Evolutionary conservation across 2,888 invertebrate species (phyloP), one percentile per base, ranked within the genome.

Genomic region (Drosophila anomelani): DNA sequence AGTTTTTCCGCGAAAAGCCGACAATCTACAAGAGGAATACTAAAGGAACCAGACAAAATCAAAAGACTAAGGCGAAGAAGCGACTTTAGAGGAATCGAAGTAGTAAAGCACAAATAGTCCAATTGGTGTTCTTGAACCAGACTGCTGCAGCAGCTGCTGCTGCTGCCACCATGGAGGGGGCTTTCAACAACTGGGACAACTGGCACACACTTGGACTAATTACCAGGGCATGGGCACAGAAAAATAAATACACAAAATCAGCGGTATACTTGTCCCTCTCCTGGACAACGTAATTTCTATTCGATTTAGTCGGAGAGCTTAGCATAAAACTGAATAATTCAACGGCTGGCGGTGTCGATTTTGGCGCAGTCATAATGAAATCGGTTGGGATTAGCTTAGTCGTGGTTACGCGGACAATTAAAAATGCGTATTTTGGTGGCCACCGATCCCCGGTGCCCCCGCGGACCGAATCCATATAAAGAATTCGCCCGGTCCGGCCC

Each of bases 261-360:
- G 39, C 26, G 23, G 34, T 67, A 49, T 53, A 58, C 75, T 63
- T 78, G 75, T 80, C 73, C 75, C 71, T 26, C 47, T 47, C 49
- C 56, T 53, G 32, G 62, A 55, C 62, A 79, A 56, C 76, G 86
- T 70, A 80, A 54, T 81, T 80, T 81, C 62, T 61, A 47, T 69
- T 72, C 66, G 46, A 56, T 60, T 80, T 51, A 26, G 26, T 70
- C 46, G 34, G 29, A 53, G 26, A 46, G 47, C 62, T 75, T 74
- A 67, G 85, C 89, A 86, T 84, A 34, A 51, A 46, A 61, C 72
- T 84, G 89, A 81, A 84, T 84, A 67, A 84, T 84, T 86, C 87
- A 84, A 39, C 46, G 68, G 60, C 69, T 75, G 67, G 63, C 77
- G 51, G 20, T 53, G 51, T 17, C 17, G 32, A 49, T 32, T 49